phyloP scores from a whole-genome alignment of 2,113 vertebrate genomes.

The Eurystomus gularis region DNA sequence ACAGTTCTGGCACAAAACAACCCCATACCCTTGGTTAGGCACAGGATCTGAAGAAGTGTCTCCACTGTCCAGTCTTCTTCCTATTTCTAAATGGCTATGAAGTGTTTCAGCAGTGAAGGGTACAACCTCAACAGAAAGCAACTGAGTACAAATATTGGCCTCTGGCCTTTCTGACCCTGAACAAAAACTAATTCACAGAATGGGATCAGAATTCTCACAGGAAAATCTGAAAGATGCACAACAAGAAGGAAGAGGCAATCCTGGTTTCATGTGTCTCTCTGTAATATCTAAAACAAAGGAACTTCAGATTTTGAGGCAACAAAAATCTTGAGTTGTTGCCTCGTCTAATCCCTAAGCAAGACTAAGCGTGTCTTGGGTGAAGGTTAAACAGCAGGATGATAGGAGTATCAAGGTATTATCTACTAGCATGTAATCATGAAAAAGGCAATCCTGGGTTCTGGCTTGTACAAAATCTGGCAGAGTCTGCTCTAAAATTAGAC shows the following conservation, averaged over 20 bases:
- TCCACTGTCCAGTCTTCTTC: background rate
- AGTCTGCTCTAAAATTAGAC: background rate
- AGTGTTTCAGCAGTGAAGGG: background rate
- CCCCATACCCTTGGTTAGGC: background rate
- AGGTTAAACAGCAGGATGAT: background rate
- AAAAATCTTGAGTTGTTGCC: background rate
- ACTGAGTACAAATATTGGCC: background rate
- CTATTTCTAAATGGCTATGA: background rate
- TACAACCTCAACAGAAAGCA: background rate
- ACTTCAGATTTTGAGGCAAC: background rate
- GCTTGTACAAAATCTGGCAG: background rate
- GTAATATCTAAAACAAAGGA: background rate
- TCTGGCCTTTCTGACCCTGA: background rate
- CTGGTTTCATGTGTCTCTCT: background rate
- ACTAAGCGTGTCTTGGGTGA: rapidly evolving
- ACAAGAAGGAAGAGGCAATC: background rate
- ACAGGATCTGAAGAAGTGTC: background rate
- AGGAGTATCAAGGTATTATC: background rate
- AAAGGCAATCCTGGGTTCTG: background rate
- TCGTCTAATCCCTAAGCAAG: background rate
- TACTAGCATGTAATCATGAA: background rate
- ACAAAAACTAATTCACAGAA: background rate
- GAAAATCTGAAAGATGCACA: background rate
- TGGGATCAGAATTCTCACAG: background rate
- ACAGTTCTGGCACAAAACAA: background rate